phyloP scores from a whole-genome alignment of 2,888 invertebrate genomes.

The Dolichopus griseipennis region DNA sequence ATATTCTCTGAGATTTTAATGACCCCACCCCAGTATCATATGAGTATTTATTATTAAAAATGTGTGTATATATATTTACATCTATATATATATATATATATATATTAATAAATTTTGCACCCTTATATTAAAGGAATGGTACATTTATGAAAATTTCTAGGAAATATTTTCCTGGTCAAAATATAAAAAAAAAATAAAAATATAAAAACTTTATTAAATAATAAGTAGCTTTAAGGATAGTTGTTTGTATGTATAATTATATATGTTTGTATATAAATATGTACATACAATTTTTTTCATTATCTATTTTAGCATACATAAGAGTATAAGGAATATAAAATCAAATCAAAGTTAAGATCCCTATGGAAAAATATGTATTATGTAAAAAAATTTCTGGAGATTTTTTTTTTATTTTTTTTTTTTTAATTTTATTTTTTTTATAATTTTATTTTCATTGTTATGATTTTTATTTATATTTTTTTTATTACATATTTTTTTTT shows the following conservation, averaged over 20 bases:
- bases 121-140: no score
- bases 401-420: background rate
- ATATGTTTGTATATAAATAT: no score
- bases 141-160: no score
- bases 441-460: slow-evolving; percentile 4
- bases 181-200: no score
- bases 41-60: background rate
- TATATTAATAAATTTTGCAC: no score
- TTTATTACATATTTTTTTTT: background rate
- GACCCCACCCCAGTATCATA: background rate
- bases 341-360: background rate
- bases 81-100: no score
- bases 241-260: no score
- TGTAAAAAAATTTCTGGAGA: background rate
- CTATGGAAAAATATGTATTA: background rate
- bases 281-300: no score
- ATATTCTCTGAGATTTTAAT: background rate
- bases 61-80: background rate
- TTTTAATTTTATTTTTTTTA: background rate
- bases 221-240: no score
- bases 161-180: no score
- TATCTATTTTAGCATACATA: no score
- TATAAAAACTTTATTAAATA: no score
- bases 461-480: background rate
- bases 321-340: background rate